These are phyloP conservation scores for Silvanus unidentatus DNA, from an alignment of 2,888 invertebrate genomes.

Conservation along the genomic window DNA sequence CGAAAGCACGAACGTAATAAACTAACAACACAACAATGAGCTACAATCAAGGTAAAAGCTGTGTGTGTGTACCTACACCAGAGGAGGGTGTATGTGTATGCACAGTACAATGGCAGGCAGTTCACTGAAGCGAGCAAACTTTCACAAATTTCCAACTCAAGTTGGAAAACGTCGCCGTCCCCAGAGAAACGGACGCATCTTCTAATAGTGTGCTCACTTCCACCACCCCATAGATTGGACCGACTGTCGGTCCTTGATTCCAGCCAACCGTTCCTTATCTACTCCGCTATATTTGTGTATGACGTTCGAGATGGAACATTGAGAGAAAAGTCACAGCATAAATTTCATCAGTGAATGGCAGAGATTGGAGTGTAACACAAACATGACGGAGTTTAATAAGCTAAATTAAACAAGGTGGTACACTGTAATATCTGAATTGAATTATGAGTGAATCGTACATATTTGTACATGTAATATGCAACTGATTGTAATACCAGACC, in stretches of 20 bases:
- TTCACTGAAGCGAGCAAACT: conserved; percentile 5
- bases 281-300: conserved; percentile 17
- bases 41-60: conserved; percentile 34
- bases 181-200: conserved; percentile 11
- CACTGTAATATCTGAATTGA: conserved; percentile 40
- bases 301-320: conserved; percentile 18
- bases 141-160: conserved; percentile 4
- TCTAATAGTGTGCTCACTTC: conserved; percentile 3
- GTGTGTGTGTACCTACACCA: not conserved
- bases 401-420: conserved; percentile 39
- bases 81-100: too few species aligned
- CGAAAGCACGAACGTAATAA: conserved; percentile 29
- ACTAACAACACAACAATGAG: conserved; percentile 36
- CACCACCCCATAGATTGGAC: too few species aligned
- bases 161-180: conserved; percentile 10
- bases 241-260: too few species aligned
- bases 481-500: too few species aligned
- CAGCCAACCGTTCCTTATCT: not conserved
- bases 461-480: conserved; percentile 4
- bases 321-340: conserved; percentile 8
- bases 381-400: conserved; percentile 42
- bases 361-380: conserved; percentile 38
- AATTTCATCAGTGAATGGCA: conserved; percentile 41
- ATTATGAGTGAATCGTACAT: conserved; percentile 37
- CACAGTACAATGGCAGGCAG: not conserved